A percentile compares a stretch with the other conserved stretches of the same genome.
Conservation (phyloP, 2,797 vertebrate species). For the Salarias fasciatus region DNA sequence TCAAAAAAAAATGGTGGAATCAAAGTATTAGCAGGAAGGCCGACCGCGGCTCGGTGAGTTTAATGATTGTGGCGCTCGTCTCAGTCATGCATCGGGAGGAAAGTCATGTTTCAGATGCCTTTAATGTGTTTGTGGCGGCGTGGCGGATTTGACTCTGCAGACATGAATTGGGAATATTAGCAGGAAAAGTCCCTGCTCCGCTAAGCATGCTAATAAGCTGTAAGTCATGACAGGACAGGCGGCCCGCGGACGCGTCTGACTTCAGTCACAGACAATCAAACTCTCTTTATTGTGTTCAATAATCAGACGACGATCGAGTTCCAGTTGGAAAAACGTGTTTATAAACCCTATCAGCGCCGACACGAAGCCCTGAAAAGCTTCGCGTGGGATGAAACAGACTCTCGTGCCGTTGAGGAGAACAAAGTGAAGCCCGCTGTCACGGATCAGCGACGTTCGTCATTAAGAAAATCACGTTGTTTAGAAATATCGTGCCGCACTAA, state of each 20-base stretch:
- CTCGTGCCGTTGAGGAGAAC: background rate
- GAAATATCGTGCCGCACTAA: slow-evolving; percentile 34
- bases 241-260: slow-evolving; percentile 7
- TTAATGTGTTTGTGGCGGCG: background rate
- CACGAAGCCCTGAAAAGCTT: slow-evolving; percentile 28
- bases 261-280: slow-evolving; percentile 29
- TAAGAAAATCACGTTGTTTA: slow-evolving; percentile 57
- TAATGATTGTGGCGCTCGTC: slow-evolving; percentile 10
- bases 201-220: background rate
- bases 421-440: slow-evolving; percentile 13
- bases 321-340: slow-evolving; percentile 22
- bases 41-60: slow-evolving; percentile 18
- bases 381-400: slow-evolving; percentile 40
- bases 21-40: slow-evolving; percentile 27
- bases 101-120: slow-evolving; percentile 18
- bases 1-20: slow-evolving; percentile 30
- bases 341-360: background rate
- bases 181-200: background rate
- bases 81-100: slow-evolving; percentile 7
- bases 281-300: slow-evolving; percentile 3
- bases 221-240: slow-evolving; percentile 7
- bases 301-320: slow-evolving; percentile 16
- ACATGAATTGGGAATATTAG: slow-evolving; percentile 16
- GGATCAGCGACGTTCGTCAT: slow-evolving; percentile 25
- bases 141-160: slow-evolving; percentile 9